Conservation (phyloP, 2,113 vertebrate genomes). For the Heterotis niloticus region DNA sequence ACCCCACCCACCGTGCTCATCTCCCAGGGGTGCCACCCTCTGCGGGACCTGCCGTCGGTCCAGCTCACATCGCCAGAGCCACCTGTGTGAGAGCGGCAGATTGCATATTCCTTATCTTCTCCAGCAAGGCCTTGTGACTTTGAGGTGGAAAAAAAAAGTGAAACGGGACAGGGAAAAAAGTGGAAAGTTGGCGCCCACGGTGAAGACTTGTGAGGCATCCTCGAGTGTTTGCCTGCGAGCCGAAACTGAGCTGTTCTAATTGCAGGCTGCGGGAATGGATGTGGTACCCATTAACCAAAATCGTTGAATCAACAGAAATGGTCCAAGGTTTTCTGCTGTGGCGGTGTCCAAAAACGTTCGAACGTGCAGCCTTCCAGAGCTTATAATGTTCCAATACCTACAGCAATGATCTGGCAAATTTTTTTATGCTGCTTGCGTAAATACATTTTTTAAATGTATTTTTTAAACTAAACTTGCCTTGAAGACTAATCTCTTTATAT, state of each 20-base stretch:
- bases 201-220: constrained; percentile 68
- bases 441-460: constrained; percentile 42
- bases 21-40: constrained; percentile 5
- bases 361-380: constrained; percentile 62
- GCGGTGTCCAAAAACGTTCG: constrained; percentile 64
- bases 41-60: constrained; percentile 18
- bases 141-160: constrained; percentile 38
- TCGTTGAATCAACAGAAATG: constrained; percentile 79
- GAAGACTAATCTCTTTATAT: constrained; percentile 24
- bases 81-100: constrained; percentile 55
- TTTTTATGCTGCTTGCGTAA: constrained; percentile 49
- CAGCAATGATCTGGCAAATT: constrained; percentile 62
- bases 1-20: neutral
- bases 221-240: constrained; percentile 65
- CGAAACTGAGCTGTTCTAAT: constrained; percentile 79
- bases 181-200: constrained; percentile 69
- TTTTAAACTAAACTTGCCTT: constrained; percentile 14
- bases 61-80: constrained; percentile 52
- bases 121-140: constrained; percentile 38
- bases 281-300: constrained; percentile 79
- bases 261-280: constrained; percentile 74
- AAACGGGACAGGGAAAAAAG: constrained; percentile 51
- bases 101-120: constrained; percentile 45
- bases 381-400: constrained; percentile 66
- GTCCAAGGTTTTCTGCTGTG: constrained; percentile 67